Evolutionary conservation across 1,140 invertebrate species (phyloP).

Genomic region (Bicyclus anynana): DNA sequence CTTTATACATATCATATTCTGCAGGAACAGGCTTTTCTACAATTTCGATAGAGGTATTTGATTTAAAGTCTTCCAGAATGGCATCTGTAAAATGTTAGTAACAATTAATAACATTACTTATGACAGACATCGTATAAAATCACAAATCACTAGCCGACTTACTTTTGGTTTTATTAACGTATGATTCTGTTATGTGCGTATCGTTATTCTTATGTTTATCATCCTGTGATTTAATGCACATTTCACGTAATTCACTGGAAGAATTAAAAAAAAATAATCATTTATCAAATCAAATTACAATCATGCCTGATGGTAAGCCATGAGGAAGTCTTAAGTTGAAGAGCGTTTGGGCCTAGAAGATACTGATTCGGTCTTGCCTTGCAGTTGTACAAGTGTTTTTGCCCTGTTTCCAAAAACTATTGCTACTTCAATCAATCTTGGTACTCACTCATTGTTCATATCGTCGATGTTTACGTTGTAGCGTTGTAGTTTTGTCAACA

Average conservation of each 20-base stretch:
- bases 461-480: slow-evolving; percentile 56
- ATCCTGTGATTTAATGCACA: neutral
- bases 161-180: neutral
- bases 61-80: neutral
- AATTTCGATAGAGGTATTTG: neutral
- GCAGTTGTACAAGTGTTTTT: too few species aligned
- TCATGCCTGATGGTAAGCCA: too few species aligned
- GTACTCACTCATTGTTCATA: slow-evolving; percentile 52
- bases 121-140: too few species aligned
- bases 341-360: too few species aligned
- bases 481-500: slow-evolving; percentile 46
- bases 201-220: neutral
- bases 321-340: too few species aligned
- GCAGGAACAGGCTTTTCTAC: neutral
- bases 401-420: too few species aligned
- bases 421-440: slow-evolving; percentile 3
- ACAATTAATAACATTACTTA: too few species aligned
- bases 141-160: too few species aligned
- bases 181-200: too few species aligned
- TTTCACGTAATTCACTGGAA: neutral
- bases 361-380: too few species aligned
- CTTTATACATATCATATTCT: neutral
- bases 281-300: too few species aligned
- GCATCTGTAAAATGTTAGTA: neutral
- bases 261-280: neutral